Percentiles rank a stretch among this genome's conserved stretches.
Conservation (phyloP, 2,888 invertebrate species). For the Erynnis tages region DNA sequence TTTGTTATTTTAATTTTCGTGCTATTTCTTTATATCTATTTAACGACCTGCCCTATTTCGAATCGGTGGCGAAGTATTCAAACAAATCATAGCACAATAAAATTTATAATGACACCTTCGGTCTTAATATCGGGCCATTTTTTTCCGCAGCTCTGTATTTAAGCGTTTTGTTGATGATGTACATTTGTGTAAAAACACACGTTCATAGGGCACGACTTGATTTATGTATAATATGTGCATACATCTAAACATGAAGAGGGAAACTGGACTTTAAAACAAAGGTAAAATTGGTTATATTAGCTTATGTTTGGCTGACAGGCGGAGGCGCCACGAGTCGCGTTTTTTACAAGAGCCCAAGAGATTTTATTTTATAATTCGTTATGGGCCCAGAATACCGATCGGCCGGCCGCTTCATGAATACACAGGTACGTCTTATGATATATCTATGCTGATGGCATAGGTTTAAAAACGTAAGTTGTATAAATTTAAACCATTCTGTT, state of each 20-base stretch:
- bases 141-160: conserved; percentile 54
- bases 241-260: conserved; percentile 23
- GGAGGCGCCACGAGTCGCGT: conserved; percentile 71
- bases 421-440: conserved; percentile 37
- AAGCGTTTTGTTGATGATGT: conserved; percentile 61
- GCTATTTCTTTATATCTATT: background rate
- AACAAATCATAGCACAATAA: conserved; percentile 19
- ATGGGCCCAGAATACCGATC: conserved; percentile 64
- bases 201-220: conserved; percentile 70
- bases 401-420: conserved; percentile 38
- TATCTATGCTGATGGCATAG: conserved; percentile 1
- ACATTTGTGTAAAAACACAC: conserved; percentile 72
- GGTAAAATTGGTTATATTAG: conserved; percentile 34
- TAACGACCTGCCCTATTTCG: background rate
- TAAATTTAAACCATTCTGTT: background rate
- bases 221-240: conserved; percentile 52
- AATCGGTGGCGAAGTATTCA: background rate
- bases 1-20: no score
- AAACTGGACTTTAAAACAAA: conserved; percentile 40
- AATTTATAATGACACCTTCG: conserved; percentile 26
- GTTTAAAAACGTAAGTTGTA: conserved; percentile 7
- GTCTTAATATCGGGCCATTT: conserved; percentile 26
- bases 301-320: conserved; percentile 36
- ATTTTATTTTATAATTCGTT: conserved; percentile 70
- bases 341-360: conserved; percentile 55